phyloP scores from a whole-genome alignment of 2,888 invertebrate genomes.

The Gryllus longicercus region DNA sequence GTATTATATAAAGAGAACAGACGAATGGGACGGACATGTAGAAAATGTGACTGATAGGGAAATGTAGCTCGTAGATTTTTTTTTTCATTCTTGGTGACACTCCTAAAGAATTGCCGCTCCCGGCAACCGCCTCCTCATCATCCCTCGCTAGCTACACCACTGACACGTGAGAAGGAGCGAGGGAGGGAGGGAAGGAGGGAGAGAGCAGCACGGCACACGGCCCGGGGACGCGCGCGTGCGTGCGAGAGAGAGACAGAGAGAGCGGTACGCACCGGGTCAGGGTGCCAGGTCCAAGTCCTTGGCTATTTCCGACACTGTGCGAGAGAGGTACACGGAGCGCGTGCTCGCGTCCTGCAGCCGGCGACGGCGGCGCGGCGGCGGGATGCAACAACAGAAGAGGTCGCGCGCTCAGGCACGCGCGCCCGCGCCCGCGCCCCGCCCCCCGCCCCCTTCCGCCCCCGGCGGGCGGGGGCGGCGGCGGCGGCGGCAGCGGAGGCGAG shows the following conservation, averaged over 20 bases:
- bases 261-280: constrained; percentile 27
- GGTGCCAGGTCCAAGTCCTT: constrained; percentile 31
- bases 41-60: too few relatives aligned
- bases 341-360: constrained; percentile 29
- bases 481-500: not conserved
- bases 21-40: too few relatives aligned
- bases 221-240: too few relatives aligned
- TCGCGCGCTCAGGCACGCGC: not conserved
- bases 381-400: not conserved
- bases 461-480: constrained; percentile 7
- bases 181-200: too few relatives aligned
- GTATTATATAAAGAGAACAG: too few relatives aligned
- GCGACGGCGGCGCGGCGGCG: not conserved
- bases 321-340: constrained; percentile 28
- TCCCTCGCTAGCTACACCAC: too few relatives aligned
- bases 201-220: too few relatives aligned
- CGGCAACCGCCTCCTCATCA: too few relatives aligned
- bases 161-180: too few relatives aligned
- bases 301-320: constrained; percentile 34
- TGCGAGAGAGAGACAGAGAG: not conserved
- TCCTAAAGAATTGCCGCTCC: too few relatives aligned
- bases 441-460: not conserved
- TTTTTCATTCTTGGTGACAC: too few relatives aligned
- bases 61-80: too few relatives aligned
- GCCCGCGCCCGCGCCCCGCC: not conserved